These are phyloP conservation scores for Drosophila histrio DNA, from an alignment of 2,888 invertebrate genomes.

Conservation along the genomic window DNA sequence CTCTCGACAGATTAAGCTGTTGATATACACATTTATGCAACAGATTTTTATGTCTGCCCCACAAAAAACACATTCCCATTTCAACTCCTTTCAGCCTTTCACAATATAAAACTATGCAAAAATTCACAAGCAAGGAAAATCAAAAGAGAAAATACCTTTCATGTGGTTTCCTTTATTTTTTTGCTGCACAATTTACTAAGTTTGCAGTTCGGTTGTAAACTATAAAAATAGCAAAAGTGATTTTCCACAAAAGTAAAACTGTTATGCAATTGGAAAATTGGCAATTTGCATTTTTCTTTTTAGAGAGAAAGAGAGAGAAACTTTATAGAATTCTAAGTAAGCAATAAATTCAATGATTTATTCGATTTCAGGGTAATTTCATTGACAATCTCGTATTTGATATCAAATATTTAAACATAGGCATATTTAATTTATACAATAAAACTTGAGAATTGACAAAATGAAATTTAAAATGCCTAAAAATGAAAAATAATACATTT, in stretches of 20 bases:
- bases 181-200: slow-evolving; percentile 6
- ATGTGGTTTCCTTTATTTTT: not conserved
- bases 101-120: not conserved
- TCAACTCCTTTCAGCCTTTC: not conserved
- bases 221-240: not conserved
- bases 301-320: not conserved
- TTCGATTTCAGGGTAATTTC: slow-evolving; percentile 1
- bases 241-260: slow-evolving; percentile 15
- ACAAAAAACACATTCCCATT: too few species aligned
- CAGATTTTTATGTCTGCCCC: not conserved
- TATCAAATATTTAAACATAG: not conserved
- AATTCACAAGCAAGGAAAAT: slow-evolving; percentile 4
- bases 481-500: not conserved
- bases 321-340: not conserved
- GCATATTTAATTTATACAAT: not conserved
- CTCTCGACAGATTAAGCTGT: slow-evolving; percentile 18
- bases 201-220: slow-evolving; percentile 1
- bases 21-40: slow-evolving; percentile 10
- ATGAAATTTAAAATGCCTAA: too few species aligned
- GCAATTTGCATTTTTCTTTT: not conserved
- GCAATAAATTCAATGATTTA: not conserved
- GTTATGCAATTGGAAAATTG: slow-evolving; percentile 8
- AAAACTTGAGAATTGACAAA: not conserved
- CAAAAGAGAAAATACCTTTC: not conserved
- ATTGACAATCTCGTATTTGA: not conserved